These are phyloP conservation scores for Drosophila robusta DNA, from an alignment of 2,888 invertebrate species.

Conservation along the genomic window DNA sequence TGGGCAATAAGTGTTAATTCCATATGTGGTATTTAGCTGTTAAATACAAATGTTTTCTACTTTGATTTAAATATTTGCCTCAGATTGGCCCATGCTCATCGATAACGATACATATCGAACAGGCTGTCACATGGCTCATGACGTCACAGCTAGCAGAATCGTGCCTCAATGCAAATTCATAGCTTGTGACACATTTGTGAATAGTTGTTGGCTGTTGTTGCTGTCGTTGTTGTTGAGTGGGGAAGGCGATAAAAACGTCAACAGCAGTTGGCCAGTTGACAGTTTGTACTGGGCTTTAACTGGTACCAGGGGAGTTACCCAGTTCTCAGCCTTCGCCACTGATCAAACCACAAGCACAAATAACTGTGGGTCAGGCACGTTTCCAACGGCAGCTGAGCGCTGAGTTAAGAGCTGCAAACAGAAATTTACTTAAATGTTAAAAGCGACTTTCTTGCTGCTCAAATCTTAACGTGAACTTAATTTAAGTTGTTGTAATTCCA, in stretches of 20 bases:
- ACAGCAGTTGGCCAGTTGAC: conserved; percentile 27
- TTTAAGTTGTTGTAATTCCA: conserved; percentile 35
- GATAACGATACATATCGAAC: conserved; percentile 35
- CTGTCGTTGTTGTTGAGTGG: not conserved
- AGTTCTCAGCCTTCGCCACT: conserved; percentile 33
- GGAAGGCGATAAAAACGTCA: conserved; percentile 43
- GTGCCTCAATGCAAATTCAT: conserved; percentile 54
- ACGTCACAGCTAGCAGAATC: conserved; percentile 42
- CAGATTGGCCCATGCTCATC: conserved; percentile 10
- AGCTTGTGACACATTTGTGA: conserved; percentile 32
- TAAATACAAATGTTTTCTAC: not conserved
- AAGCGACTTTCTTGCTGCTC: conserved; percentile 21
- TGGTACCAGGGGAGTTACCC: conserved; percentile 33
- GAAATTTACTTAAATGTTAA: conserved; percentile 5
- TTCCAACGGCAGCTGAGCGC: conserved; percentile 8
- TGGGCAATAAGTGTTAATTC: too few relatives aligned
- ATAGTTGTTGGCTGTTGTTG: not conserved
- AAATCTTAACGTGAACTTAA: conserved; percentile 25
- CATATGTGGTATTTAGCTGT: not conserved
- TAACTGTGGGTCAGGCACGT: conserved; percentile 33
- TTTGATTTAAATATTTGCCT: not conserved
- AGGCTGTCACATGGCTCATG: conserved; percentile 21
- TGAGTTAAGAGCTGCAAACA: conserved; percentile 1
- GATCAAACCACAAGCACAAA: conserved; percentile 10
- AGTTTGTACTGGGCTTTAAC: conserved; percentile 26